Evolutionary conservation across 2,797 vertebrate genomes (phyloP), one percentile per base, ranked within the genome.

Genomic region (Falco rusticolus): DNA sequence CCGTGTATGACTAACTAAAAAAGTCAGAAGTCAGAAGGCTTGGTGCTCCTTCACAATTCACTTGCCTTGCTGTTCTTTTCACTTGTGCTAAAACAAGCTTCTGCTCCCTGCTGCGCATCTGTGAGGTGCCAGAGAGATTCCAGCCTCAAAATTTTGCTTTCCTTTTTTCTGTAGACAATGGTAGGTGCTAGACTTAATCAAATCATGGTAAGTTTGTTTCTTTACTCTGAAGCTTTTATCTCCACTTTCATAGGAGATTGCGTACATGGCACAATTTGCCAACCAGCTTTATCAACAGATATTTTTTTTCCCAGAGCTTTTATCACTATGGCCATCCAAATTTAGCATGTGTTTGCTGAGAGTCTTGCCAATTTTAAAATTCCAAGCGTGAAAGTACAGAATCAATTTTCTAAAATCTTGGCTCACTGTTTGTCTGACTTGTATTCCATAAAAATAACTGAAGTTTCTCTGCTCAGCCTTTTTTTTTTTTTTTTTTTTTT

Each of bases 331-430:
- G 34, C 71, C 64, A 77, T 83, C 94, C 78, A 96, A 90, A 87
- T 90, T 91, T 93, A 88, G 93, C 85, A 69, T 84, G 88, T 90
- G 65, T 71, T 82, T 94, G 91, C 76, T 91, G 47, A 75, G 28
- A 88, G 51, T 89, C 84, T 84, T 89, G 81, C 65, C 75, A 96
- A 74, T 64, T 93, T 89, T 54, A 53, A 84, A 87, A 92, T 94
- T 96, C 66, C 25, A 70, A 89, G 89, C 84, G 75, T 90, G 92
- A 95, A 93, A 95, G 90, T 82, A 92, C 59, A 77, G 81, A 90
- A 89, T 92, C 78, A 48, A 12, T 89, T 82, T 92, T 87, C 60
- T 94, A 48, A 87, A 92, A 94, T 24, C 64, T 94, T 87, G 80
- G 76, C 91, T 95, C 29, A 1, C 87, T 84, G 34, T 90, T 96